Evolutionary conservation across 2,888 invertebrate genomes (phyloP).

Genomic region (Agonopterix heracliana): DNA sequence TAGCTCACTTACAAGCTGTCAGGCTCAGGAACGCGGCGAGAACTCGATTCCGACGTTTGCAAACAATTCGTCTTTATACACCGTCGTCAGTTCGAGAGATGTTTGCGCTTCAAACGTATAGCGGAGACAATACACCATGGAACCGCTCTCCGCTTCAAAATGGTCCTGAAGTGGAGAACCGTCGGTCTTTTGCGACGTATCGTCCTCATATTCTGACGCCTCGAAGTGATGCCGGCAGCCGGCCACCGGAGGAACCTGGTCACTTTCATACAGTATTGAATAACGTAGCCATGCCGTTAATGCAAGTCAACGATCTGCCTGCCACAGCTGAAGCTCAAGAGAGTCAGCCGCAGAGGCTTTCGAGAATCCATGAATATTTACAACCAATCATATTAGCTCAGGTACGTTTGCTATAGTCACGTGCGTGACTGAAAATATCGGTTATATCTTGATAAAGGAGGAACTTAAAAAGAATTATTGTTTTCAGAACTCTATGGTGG

Average conservation of each 20-base stretch:
- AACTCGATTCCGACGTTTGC: conserved; percentile 54
- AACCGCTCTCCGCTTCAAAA: conserved; percentile 27
- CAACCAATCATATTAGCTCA: conserved; percentile 70
- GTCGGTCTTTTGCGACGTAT: conserved; percentile 34
- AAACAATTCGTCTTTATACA: conserved; percentile 60
- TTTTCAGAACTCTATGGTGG: conserved; percentile 59
- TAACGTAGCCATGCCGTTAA: conserved; percentile 67
- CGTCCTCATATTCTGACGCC: conserved; percentile 38
- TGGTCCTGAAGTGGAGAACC: conserved; percentile 24
- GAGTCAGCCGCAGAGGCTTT: conserved; percentile 39
- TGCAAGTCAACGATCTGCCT: conserved; percentile 78
- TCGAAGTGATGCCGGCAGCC: conserved; percentile 27
- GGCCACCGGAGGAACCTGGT: conserved; percentile 28
- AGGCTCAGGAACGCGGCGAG: conserved; percentile 57
- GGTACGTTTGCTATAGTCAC: conserved; percentile 30
- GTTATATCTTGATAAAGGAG: too few species aligned
- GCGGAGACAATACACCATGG: conserved; percentile 33
- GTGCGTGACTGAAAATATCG: too few species aligned
- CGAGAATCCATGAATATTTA: conserved; percentile 62
- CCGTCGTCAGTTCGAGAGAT: conserved; percentile 64
- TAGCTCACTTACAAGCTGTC: conserved; percentile 61
- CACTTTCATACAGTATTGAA: conserved; percentile 48
- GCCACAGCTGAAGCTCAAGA: conserved; percentile 32
- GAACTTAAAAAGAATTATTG: too few species aligned
- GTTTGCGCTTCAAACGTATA: conserved; percentile 45